Conservation (phyloP, 2,888 invertebrate genomes). For the Slavum lentiscoides region DNA sequence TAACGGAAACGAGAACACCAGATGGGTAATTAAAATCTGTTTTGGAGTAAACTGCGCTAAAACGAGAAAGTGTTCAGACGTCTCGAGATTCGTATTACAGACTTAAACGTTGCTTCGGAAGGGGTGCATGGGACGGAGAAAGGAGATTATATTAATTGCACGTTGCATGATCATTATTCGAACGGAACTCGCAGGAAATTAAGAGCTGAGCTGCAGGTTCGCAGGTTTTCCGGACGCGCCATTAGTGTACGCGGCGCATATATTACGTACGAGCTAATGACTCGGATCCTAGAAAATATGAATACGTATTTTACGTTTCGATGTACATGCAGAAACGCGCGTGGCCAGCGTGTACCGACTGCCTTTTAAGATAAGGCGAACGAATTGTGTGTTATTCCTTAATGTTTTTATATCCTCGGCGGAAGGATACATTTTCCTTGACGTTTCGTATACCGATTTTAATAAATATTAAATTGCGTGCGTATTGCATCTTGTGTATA, state of each 20-base stretch:
- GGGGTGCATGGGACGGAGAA: background rate
- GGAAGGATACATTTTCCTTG: too few relatives aligned
- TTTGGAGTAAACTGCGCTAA: slow-evolving; percentile 25
- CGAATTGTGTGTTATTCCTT: background rate
- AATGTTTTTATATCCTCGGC: background rate
- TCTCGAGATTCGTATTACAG: slow-evolving; percentile 21
- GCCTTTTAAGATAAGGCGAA: too few relatives aligned
- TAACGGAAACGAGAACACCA: background rate
- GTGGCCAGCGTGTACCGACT: background rate
- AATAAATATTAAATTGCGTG: too few relatives aligned
- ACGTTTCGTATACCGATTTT: too few relatives aligned
- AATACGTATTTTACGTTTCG: slow-evolving; percentile 24
- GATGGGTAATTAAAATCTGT: slow-evolving; percentile 35
- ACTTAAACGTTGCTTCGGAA: background rate
- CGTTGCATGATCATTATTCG: slow-evolving; percentile 42
- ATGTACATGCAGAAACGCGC: background rate
- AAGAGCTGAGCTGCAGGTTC: slow-evolving; percentile 25
- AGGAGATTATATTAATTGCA: slow-evolving; percentile 39
- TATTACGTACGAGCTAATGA: slow-evolving; percentile 16
- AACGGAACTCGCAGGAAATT: slow-evolving; percentile 45
- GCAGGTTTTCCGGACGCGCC: slow-evolving; percentile 11
- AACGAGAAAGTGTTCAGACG: slow-evolving; percentile 30
- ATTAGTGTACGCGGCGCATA: background rate
- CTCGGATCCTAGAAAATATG: slow-evolving; percentile 29
- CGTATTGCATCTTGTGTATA: too few relatives aligned